phyloP scores from a whole-genome alignment of 2,113 vertebrate species.

The Dromiciops gliroides region DNA sequence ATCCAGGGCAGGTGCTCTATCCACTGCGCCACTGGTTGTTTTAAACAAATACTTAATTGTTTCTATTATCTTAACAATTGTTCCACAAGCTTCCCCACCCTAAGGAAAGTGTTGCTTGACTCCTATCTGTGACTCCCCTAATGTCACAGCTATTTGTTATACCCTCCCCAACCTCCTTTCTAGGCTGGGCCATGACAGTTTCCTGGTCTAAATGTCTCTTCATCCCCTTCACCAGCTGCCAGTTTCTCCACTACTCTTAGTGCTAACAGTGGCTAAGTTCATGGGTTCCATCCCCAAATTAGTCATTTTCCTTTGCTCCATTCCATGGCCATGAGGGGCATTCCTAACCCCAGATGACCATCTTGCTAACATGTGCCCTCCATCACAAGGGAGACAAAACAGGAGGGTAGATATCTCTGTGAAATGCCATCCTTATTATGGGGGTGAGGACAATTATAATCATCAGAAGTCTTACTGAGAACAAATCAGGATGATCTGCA shows the following conservation, averaged over 20 bases:
- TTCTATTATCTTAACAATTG: background rate
- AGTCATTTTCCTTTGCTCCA: background rate
- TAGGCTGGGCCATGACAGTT: background rate
- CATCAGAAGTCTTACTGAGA: background rate
- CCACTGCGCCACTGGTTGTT: no score
- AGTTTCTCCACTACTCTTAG: background rate
- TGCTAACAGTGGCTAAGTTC: background rate
- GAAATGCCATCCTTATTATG: background rate
- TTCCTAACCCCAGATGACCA: background rate
- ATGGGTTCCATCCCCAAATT: background rate
- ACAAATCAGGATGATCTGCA: background rate
- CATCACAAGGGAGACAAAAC: background rate
- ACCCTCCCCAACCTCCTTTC: background rate
- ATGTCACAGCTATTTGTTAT: background rate
- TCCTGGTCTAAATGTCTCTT: background rate
- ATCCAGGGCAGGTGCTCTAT: no score
- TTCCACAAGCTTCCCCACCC: conserved; percentile 5
- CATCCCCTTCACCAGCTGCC: background rate
- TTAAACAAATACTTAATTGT: conserved; percentile 55
- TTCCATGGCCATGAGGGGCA: background rate
- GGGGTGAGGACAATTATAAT: background rate
- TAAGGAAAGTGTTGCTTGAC: background rate
- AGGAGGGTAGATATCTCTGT: background rate
- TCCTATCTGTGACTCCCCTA: background rate
- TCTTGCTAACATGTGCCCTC: background rate